Evolutionary conservation across 30 jellyfish, hydroid and myxozoan species (phyloP).

Genomic region (Cassiopea andromeda): DNA sequence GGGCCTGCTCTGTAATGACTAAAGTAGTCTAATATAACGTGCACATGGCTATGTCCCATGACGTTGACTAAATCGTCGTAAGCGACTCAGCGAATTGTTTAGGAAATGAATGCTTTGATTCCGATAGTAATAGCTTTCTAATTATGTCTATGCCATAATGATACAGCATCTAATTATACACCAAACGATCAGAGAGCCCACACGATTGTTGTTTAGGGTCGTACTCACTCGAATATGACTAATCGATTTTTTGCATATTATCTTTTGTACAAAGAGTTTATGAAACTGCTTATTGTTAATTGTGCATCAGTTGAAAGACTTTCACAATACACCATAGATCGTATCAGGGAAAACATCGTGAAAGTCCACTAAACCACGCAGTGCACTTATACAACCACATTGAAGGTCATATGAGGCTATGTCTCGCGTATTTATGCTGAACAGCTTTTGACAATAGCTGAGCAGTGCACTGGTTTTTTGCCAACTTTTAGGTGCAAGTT

Average conservation of each 20-base stretch:
- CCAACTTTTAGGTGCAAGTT: conserved; percentile 37
- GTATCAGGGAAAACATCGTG: conserved; percentile 8
- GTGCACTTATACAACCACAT: background rate
- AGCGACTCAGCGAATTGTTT: background rate
- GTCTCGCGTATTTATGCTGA: background rate
- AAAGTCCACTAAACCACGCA: conserved; percentile 34
- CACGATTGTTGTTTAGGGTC: background rate
- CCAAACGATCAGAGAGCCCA: too few relatives aligned
- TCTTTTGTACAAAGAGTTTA: conserved; percentile 16
- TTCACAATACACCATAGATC: background rate
- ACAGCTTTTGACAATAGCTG: background rate
- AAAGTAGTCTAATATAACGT: background rate
- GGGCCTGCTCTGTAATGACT: background rate
- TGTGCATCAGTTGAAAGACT: conserved; percentile 1
- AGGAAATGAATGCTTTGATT: background rate
- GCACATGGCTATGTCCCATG: background rate
- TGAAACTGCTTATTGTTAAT: conserved; percentile 9
- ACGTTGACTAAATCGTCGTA: background rate
- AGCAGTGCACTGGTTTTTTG: conserved; percentile 3
- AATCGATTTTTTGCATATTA: conserved; percentile 14
- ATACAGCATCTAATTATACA: background rate
- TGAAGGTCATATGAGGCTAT: background rate
- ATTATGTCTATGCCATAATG: background rate
- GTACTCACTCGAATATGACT: conserved; percentile 27
- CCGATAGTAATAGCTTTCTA: background rate